Conservation (phyloP, 1,140 invertebrate genomes). For the Diachasmimorpha longicaudata region DNA sequence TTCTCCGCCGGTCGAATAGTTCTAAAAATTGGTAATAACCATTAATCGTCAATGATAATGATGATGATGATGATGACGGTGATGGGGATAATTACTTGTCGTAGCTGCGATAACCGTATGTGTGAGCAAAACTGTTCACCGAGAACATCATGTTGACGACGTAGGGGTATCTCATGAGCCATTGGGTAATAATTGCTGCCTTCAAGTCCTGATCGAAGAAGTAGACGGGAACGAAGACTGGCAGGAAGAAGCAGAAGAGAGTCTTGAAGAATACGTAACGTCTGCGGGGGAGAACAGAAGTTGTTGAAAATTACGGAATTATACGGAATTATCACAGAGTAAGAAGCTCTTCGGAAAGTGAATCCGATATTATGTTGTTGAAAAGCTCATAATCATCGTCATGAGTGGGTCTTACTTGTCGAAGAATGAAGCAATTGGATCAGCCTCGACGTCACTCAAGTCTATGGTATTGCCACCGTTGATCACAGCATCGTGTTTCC, state of each 20-base stretch:
- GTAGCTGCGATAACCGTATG: constrained; percentile 76
- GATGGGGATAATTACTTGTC: constrained; percentile 64
- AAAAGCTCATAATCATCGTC: too few relatives aligned
- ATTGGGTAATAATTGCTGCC: constrained; percentile 64
- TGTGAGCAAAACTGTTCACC: constrained; percentile 80
- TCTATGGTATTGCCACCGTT: constrained; percentile 76
- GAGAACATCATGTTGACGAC: constrained; percentile 77
- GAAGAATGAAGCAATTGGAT: constrained; percentile 79
- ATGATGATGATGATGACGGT: too few relatives aligned
- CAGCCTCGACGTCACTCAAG: constrained; percentile 76
- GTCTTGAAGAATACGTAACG: constrained; percentile 76
- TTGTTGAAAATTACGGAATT: too few relatives aligned
- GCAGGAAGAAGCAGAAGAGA: constrained; percentile 75
- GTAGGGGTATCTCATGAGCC: constrained; percentile 69
- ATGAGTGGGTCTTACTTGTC: constrained; percentile 64
- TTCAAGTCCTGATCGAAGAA: constrained; percentile 68
- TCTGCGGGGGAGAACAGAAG: constrained; percentile 52
- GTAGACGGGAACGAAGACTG: constrained; percentile 74
- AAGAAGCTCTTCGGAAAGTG: too few relatives aligned
- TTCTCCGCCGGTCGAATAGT: constrained; percentile 72
- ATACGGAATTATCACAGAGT: too few relatives aligned
- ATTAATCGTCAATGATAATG: neutral
- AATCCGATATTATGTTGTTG: too few relatives aligned
- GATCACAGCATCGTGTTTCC: constrained; percentile 84
- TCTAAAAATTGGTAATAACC: constrained; percentile 38